phyloP scores from a whole-genome alignment of 2,113 vertebrate genomes.

The Sapayoa aenigma region DNA sequence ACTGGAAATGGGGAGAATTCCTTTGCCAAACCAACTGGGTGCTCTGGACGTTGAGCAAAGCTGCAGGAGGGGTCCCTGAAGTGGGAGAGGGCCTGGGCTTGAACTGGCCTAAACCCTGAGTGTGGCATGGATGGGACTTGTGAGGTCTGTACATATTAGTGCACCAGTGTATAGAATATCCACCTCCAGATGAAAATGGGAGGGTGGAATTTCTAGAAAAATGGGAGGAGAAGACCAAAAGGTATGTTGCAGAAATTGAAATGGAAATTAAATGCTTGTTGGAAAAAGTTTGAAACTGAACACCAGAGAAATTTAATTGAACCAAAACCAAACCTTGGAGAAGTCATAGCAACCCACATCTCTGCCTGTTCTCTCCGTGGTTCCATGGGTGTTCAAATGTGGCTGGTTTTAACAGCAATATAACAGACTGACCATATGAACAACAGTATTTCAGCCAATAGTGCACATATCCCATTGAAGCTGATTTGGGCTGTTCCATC shows the following conservation, averaged over 20 bases:
- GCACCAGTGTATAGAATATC: background rate
- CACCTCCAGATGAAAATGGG: background rate
- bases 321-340: background rate
- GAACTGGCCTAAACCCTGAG: background rate
- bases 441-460: background rate
- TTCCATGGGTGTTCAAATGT: rapidly evolving
- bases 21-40: background rate
- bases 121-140: rapidly evolving
- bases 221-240: background rate
- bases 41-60: background rate
- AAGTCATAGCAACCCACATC: background rate
- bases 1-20: background rate
- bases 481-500: background rate
- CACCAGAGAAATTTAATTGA: background rate
- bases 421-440: background rate
- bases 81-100: background rate
- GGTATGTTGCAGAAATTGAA: background rate
- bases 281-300: background rate
- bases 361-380: background rate
- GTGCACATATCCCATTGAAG: background rate
- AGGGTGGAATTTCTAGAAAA: background rate
- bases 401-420: background rate
- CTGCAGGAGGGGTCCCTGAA: background rate
- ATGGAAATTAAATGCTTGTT: background rate
- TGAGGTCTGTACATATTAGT: background rate